Evolutionary conservation across 2,797 vertebrate species (phyloP), one percentile per base, ranked within the genome.

Genomic region (Galago senegalensis): DNA sequence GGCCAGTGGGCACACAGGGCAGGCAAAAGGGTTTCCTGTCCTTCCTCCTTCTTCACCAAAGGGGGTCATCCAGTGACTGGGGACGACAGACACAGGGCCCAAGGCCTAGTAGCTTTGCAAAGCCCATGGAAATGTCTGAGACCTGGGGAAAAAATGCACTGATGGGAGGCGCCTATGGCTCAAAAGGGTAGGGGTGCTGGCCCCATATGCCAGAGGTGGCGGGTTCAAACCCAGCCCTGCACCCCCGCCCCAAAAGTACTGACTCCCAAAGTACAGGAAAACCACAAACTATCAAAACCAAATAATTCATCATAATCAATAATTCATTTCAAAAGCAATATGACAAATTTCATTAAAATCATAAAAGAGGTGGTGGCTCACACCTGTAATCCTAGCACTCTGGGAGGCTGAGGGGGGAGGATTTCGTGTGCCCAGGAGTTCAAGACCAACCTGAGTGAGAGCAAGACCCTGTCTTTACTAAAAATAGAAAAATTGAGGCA

Each of bases 321-420:
- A 93, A 87, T 60, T 85, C 25, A 76, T 88, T 93, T 85, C 40
- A 87, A 86, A 95, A 88, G 69, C 49, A 93, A 76, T 37, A 77
- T 23, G 53, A 31, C 49, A 82, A 73, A 53, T 56, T 49, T 89
- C 14, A 73, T 75, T 65, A 53, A 84, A 82, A 18, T 27, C 43
- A 61, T 79, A 63, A 49, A 84, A 46, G 65, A 79, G 46, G 46
- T 49, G 46, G 46, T 49, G 46, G 46, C 46, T 49, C 11, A 49
- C 12, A 12, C 46, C 46, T 49, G 46, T 49, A 49, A 49, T 49
- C 46, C 46, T 49, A 49, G 11, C 46, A 49, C 46, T 49, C 46
- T 49, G 12, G 46, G 46, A 49, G 46, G 46, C 46, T 49, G 46
- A 49, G 46, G 46, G 11, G 12, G 46, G 12, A 10, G 46, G 11